Base-by-base conservation (phyloP, 1,140 invertebrate species). In the Maniola jurtina region DNA sequence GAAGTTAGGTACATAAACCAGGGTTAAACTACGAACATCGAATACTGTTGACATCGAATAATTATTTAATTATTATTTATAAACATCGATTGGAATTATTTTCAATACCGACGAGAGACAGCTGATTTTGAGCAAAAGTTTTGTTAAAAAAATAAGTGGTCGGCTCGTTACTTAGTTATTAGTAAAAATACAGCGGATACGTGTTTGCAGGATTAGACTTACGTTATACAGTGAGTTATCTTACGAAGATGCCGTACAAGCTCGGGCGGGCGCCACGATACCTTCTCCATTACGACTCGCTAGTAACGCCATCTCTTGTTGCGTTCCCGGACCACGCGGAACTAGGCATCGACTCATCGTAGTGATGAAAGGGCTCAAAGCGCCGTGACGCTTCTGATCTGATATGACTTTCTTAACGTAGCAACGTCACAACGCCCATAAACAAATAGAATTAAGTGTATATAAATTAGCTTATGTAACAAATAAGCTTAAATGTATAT, bases 381-480 rank as follows among this genome's bases (percentile, higher is more conserved):
- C 79, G 81, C 81, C 80, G 79, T 79, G 79, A 80, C 83, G 84
- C 76, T 77, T 86, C 81, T 90, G 88, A 77, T 86, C 81, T 90
- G 88, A 90, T 90, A 90, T 90, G 88, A 90, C 77, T 88, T 86
- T 73, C 81, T 83, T 83, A 76, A 72, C 73, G 80, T 87, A 88
- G 81, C 77, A 78, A 84, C 84, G 82, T 76, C 86, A 88, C 79
- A 74, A 79, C 86, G 82, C 88, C 84, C 86, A 80, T 83, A 84
- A 89, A 88, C 72, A 80, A 89, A 88, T 86, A 84, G 79, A 84
- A 81, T 81, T 80, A 45, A 86, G 84, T 90, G 86, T 89, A 90
- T 90, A 90, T 89, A 89, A 89, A 89, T 88, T 90, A 88, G 88
- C 88, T 90, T 90, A 90, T 90, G 78, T 89, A 90, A 90, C 84